phyloP scores from a whole-genome alignment of 1,140 invertebrate genomes.

The Araneus ventricosus region DNA sequence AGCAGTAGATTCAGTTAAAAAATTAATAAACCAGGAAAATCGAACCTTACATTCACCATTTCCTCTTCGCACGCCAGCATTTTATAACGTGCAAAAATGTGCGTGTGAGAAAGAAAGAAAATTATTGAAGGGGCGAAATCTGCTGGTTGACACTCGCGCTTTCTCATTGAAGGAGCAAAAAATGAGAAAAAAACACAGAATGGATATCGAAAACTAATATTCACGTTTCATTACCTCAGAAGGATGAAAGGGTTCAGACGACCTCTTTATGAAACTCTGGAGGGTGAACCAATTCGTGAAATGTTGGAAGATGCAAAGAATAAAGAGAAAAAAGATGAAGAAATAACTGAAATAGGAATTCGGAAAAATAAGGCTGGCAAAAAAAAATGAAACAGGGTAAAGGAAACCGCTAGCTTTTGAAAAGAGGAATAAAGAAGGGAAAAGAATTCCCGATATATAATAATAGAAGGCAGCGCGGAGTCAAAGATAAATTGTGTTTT shows the following conservation, averaged over 20 bases:
- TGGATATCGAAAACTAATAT: neutral
- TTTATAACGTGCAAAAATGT: no score
- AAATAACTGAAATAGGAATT: neutral
- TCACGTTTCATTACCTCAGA: neutral
- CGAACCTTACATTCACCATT: no score
- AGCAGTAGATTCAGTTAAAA: no score
- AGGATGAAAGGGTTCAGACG: neutral
- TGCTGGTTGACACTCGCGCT: no score
- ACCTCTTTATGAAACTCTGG: neutral
- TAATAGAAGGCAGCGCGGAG: conserved; percentile 18
- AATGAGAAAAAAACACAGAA: no score
- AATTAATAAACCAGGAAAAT: no score
- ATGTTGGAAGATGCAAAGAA: neutral
- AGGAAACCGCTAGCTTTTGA: neutral
- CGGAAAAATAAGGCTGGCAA: conserved; percentile 11
- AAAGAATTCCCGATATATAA: neutral
- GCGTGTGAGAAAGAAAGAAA: no score
- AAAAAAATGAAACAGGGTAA: neutral
- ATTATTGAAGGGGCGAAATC: no score
- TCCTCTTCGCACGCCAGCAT: no score
- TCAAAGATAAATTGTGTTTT: conserved; percentile 66
- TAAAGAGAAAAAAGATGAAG: neutral
- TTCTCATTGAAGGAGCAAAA: no score
- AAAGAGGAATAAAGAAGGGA: neutral
- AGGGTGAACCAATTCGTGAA: neutral